Evolutionary conservation across 2,113 vertebrate genomes (phyloP).

Genomic region (Blennius ocellaris): DNA sequence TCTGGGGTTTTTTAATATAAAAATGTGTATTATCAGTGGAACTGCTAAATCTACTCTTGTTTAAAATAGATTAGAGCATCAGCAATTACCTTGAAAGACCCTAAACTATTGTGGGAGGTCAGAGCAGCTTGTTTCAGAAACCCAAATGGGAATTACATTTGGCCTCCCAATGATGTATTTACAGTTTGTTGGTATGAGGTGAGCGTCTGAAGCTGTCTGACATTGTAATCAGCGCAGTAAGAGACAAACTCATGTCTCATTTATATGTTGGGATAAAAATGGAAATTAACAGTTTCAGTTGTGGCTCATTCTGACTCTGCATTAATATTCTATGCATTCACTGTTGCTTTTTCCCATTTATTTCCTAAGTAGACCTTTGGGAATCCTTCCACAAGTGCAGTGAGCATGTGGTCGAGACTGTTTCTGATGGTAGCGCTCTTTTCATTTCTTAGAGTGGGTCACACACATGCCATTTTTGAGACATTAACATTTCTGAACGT

Average conservation of each 20-base stretch:
- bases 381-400: constrained; percentile 54
- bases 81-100: constrained; percentile 41
- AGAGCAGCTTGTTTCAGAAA: constrained; percentile 25
- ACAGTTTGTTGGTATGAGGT: constrained; percentile 52
- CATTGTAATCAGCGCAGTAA: constrained; percentile 51
- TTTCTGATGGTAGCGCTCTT: constrained; percentile 57
- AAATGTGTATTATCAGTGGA: neutral
- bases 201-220: constrained; percentile 29
- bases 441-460: constrained; percentile 65
- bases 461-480: constrained; percentile 56
- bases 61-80: constrained; percentile 34
- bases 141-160: constrained; percentile 48
- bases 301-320: constrained; percentile 30
- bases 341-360: constrained; percentile 66
- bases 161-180: constrained; percentile 42
- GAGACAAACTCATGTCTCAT: constrained; percentile 35
- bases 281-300: constrained; percentile 59
- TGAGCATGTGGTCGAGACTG: constrained; percentile 49
- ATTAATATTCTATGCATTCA: constrained; percentile 70
- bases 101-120: constrained; percentile 7
- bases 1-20: too few relatives aligned
- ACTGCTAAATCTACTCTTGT: neutral
- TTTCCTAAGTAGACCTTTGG: constrained; percentile 64
- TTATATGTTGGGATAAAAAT: constrained; percentile 56
- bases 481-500: constrained; percentile 60